Conservation (phyloP, 2,888 invertebrate species). For the Deroplatys truncata region DNA sequence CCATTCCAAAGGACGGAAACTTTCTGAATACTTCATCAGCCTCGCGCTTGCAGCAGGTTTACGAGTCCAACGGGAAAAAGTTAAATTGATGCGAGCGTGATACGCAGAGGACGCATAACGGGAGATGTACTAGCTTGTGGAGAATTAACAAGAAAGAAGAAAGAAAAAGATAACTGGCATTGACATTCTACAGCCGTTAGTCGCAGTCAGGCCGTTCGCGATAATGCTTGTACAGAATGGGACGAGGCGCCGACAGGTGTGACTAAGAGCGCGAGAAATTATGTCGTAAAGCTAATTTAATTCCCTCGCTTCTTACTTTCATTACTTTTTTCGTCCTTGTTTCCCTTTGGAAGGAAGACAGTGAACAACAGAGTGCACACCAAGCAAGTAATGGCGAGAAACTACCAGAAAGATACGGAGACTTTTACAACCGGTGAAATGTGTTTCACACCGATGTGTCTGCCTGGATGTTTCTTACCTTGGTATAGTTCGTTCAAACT, state of each 20-base stretch:
- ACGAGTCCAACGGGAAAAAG: neutral
- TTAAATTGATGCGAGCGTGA: neutral
- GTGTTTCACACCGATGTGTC: too few species aligned
- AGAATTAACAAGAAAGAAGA: neutral
- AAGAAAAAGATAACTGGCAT: neutral
- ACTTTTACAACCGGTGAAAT: too few species aligned
- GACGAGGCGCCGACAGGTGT: neutral
- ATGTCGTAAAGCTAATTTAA: neutral
- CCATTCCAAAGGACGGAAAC: neutral
- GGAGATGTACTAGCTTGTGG: neutral
- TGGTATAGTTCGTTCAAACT: too few species aligned
- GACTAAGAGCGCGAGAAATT: neutral
- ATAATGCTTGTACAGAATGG: too few species aligned
- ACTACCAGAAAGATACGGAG: neutral
- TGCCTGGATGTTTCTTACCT: too few species aligned
- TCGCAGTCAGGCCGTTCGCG: neutral
- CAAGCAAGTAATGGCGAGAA: neutral
- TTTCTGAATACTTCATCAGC: neutral
- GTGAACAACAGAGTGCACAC: too few species aligned
- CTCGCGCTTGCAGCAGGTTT: neutral
- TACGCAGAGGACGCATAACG: neutral
- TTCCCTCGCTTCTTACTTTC: neutral
- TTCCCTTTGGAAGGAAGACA: neutral
- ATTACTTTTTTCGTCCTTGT: neutral
- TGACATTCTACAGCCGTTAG: neutral